phyloP scores from a whole-genome alignment of 2,113 vertebrate genomes.

The Echinops telfairi region DNA sequence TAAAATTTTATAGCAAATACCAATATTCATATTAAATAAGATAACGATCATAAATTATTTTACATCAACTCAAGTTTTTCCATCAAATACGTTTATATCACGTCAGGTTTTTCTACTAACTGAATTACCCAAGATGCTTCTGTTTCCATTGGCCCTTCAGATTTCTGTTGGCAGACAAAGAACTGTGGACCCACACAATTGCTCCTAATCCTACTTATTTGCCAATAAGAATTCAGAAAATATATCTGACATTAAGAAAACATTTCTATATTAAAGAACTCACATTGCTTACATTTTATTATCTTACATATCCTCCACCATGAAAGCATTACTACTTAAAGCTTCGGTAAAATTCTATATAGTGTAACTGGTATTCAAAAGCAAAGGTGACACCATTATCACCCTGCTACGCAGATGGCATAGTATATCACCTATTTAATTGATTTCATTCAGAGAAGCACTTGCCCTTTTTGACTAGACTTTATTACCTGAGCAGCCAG shows the following conservation, averaged over 20 bases:
- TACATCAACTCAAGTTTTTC: conserved; percentile 50
- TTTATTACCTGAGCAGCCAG: conserved; percentile 95
- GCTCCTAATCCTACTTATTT: not conserved
- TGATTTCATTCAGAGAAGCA: not conserved
- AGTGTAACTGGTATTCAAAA: conserved; percentile 34
- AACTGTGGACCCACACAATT: not conserved
- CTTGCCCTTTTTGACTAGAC: conserved; percentile 25
- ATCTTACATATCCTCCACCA: conserved; percentile 9
- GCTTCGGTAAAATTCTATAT: conserved; percentile 29
- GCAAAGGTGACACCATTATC: conserved; percentile 3
- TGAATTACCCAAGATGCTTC: conserved; percentile 12
- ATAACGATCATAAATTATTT: conserved; percentile 53
- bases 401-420: not conserved
- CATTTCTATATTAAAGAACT: conserved; percentile 27
- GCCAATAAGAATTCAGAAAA: conserved; percentile 43
- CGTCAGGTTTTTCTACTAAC: conserved; percentile 19
- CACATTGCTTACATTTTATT: conserved; percentile 46
- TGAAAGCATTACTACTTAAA: conserved; percentile 22
- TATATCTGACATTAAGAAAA: conserved; percentile 44
- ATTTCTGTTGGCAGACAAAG: conserved; percentile 2
- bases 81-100: conserved; percentile 10
- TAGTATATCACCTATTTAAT: not conserved
- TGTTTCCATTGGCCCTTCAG: not conserved
- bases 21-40: conserved; percentile 40
- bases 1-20: conserved; percentile 41